Percentiles rank a stretch among this genome's conserved stretches.
phyloP scores from a whole-genome alignment of 2,888 invertebrate species.

The Scaeva pyrastri region DNA sequence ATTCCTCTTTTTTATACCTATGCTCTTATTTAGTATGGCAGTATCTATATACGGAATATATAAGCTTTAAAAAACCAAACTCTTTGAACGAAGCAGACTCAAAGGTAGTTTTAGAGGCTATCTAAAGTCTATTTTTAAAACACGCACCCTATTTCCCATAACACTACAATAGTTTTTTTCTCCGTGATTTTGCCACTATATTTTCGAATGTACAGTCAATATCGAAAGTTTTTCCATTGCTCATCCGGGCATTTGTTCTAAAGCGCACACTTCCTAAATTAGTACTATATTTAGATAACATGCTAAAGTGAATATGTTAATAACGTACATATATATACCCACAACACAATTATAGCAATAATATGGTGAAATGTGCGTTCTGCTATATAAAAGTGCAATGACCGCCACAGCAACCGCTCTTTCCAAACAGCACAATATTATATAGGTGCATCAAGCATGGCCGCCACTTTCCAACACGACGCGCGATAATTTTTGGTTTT shows the following conservation, averaged over 20 bases:
- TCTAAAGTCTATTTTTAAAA: conserved; percentile 65
- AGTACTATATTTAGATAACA: conserved; percentile 70
- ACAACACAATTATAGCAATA: conserved; percentile 19
- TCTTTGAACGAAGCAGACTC: conserved; percentile 15
- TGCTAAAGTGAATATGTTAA: conserved; percentile 41
- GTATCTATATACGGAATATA: no score
- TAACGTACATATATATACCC: conserved; percentile 24
- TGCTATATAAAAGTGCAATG: conserved; percentile 75
- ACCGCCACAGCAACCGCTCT: conserved; percentile 67
- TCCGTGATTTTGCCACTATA: conserved; percentile 60
- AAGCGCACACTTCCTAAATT: conserved; percentile 64
- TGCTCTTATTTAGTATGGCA: no score
- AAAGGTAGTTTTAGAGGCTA: conserved; percentile 56
- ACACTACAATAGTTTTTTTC: conserved; percentile 33
- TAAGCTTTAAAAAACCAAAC: not conserved
- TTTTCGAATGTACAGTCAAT: not conserved
- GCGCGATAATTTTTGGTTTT: conserved; percentile 60
- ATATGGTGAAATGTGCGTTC: conserved; percentile 57
- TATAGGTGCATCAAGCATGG: conserved; percentile 34
- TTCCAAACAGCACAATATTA: conserved; percentile 49
- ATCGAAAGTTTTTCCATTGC: conserved; percentile 5
- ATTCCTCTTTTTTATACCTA: no score
- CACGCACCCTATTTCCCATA: conserved; percentile 48
- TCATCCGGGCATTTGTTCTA: conserved; percentile 36
- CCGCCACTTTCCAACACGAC: conserved; percentile 70